Evolutionary conservation across 2,888 invertebrate genomes (phyloP), one percentile per base, ranked within the genome.

Genomic region (Pachycephus smyrnensis): DNA sequence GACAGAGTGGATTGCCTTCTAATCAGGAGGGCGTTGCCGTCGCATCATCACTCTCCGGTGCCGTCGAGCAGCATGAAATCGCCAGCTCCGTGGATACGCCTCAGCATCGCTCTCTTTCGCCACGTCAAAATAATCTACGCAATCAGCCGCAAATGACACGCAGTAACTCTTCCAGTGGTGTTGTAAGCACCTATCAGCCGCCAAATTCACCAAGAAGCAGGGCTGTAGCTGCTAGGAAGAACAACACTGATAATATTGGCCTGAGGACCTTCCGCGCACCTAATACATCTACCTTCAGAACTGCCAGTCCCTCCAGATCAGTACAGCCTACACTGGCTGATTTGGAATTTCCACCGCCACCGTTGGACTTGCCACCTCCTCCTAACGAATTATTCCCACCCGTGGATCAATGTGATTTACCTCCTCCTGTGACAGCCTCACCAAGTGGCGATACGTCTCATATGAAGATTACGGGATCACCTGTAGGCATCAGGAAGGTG

Each of bases 341-440:
- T 89, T 93, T 97, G 40, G 97, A 97, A 90, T 97, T 97, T 92
- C 97, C 97, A 1, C 97, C 97, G 31, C 97, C 97, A 0, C 97
- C 97, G 0, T 93, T 95, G 9, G 96, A 96, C 87, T 92, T 96
- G 76, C 96, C 96, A 2, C 97, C 97, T 31, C 96, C 96, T 1
- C 73, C 85, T 79, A 84, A 86, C 40, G 87, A 88, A 55, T 75
- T 79, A n/a, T 80, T 83, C 4, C 85, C 83, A 75, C 82, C 86
- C 23, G 84, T 82, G 6, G 86, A 88, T 78, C 86, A 85, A 37
- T 87, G 84, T 32, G 87, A 88, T 31, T 68, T 88, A 12, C 84
- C 85, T 23, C 86, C 73, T 73, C 84, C 85, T 3, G 36, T 75
- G 78, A 84, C 75, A 69, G 82, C 84, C 36, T 87, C 86, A 37